These are phyloP conservation scores for Oryctes rhinoceros DNA, from an alignment of 1,140 invertebrate species.

Conservation along the genomic window DNA sequence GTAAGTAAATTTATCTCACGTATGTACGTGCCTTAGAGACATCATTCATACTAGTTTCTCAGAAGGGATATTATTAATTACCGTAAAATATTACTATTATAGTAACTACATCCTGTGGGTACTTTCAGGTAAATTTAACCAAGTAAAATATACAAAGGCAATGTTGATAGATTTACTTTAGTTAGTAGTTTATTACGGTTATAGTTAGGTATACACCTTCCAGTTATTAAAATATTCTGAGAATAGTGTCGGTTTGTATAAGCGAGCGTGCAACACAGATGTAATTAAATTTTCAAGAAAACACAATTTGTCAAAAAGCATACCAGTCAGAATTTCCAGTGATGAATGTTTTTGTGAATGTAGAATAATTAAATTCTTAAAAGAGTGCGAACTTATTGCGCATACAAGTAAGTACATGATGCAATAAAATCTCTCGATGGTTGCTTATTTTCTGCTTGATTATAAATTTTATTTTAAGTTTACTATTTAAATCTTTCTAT, in stretches of 20 bases:
- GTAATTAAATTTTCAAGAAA: no score
- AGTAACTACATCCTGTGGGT: not conserved
- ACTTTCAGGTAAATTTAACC: not conserved
- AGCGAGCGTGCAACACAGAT: not conserved
- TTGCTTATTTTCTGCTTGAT: no score
- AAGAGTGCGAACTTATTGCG: no score
- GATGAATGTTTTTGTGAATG: no score
- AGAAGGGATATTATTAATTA: not conserved
- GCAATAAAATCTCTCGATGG: no score
- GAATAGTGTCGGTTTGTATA: not conserved
- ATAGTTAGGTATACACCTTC: not conserved
- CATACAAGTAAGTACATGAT: no score
- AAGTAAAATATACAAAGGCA: not conserved
- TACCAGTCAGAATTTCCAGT: no score
- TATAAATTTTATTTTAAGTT: no score
- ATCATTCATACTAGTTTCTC: not conserved
- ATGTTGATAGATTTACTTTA: slow-evolving; percentile 11
- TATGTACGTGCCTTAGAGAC: not conserved
- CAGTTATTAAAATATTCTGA: not conserved
- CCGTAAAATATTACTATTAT: not conserved
- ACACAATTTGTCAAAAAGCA: no score
- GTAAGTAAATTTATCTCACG: not conserved
- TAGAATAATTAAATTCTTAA: no score
- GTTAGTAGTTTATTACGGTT: not conserved
- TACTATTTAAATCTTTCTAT: no score